Evolutionary conservation across 2,113 vertebrate species (phyloP).

Genomic region (Macrotis lagotis): DNA sequence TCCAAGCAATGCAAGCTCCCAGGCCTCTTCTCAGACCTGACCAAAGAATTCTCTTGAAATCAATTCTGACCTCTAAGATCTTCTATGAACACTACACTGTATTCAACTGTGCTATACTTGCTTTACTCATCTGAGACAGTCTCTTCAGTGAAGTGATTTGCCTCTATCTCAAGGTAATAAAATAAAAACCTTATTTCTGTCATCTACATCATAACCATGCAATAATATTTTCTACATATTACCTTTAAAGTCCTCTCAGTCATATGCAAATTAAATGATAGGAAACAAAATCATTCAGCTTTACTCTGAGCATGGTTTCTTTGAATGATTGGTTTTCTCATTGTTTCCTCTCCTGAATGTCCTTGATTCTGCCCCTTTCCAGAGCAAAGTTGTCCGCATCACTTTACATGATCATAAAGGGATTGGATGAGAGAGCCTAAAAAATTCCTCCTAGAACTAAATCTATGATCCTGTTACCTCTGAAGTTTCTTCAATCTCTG

Average conservation of each 20-base stretch:
- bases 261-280: not conserved
- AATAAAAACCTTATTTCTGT: not conserved
- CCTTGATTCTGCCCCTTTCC: not conserved
- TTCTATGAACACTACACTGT: not conserved
- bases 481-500: not conserved
- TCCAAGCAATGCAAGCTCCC: not conserved
- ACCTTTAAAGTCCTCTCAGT: not conserved
- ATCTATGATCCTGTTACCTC: not conserved
- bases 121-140: not conserved
- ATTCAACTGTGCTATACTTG: not conserved
- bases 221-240: not conserved
- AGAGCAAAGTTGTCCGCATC: not conserved
- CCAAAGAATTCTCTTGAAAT: not conserved
- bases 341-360: not conserved
- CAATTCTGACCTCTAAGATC: too few relatives aligned
- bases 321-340: not conserved
- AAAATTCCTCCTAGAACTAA: too few relatives aligned
- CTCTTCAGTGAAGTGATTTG: not conserved
- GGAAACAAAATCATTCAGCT: not conserved
- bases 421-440: not conserved
- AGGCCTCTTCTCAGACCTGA: not conserved
- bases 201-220: not conserved
- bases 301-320: not conserved
- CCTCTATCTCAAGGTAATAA: not conserved
- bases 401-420: not conserved